Conservation (phyloP, 2,888 invertebrate species). For the Diaphora mendica region DNA sequence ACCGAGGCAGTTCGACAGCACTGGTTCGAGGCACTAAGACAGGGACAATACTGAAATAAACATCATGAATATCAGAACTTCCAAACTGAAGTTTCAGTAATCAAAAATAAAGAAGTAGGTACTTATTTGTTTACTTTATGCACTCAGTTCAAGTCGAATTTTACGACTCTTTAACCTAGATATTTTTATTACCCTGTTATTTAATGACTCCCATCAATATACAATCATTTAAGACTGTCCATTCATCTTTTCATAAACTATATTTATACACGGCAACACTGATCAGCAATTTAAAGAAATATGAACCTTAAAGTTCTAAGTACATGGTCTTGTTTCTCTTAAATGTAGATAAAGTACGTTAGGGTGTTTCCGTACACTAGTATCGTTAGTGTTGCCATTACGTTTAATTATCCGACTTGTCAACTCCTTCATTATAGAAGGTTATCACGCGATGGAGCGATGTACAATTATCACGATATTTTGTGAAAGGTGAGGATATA, state of each 20-base stretch:
- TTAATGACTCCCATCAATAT: constrained; percentile 28
- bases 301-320: not conserved
- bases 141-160: constrained; percentile 20
- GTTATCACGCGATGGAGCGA: constrained; percentile 44
- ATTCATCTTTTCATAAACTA: constrained; percentile 42
- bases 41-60: not conserved
- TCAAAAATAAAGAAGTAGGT: constrained; percentile 11
- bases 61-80: not conserved
- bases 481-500: constrained; percentile 26
- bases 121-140: constrained; percentile 5
- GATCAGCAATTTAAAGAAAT: constrained; percentile 9
- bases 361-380: constrained; percentile 37
- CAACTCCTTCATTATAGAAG: constrained; percentile 46
- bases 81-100: constrained; percentile 25
- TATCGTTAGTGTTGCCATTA: constrained; percentile 40
- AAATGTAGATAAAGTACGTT: not conserved
- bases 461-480: constrained; percentile 44
- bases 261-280: constrained; percentile 46
- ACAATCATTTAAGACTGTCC: constrained; percentile 39
- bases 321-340: constrained; percentile 14
- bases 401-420: constrained; percentile 51
- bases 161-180: constrained; percentile 29
- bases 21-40: no score
- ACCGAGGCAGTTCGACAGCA: no score
- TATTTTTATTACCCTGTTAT: constrained; percentile 21